Percentiles rank a stretch among this genome's conserved stretches.
Evolutionary conservation across 2,113 vertebrate species (phyloP).

Genomic region (Ranitomeya imitator): DNA sequence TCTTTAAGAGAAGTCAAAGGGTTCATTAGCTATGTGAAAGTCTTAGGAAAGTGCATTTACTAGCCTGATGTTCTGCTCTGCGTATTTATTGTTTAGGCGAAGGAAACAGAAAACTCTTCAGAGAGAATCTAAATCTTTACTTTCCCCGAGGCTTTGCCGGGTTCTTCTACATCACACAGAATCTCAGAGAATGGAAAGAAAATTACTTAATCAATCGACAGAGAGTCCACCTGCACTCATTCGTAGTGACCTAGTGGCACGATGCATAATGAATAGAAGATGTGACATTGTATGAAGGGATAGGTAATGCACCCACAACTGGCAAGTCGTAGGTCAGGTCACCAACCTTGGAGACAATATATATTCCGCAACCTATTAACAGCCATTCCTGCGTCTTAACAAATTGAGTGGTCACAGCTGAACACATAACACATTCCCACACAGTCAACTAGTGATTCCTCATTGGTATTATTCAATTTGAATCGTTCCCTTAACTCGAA

Average conservation of each 20-base stretch:
- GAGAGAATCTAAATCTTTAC: conserved; percentile 28
- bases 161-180: conserved; percentile 27
- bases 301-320: background rate
- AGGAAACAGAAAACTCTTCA: conserved; percentile 19
- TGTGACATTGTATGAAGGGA: background rate
- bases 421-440: background rate
- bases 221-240: background rate
- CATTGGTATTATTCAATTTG: conserved; percentile 16
- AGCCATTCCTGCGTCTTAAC: background rate
- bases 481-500: conserved; percentile 26
- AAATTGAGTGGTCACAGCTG: background rate
- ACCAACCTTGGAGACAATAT: background rate
- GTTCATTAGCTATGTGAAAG: background rate
- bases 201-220: background rate
- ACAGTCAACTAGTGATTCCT: conserved; percentile 25
- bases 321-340: background rate
- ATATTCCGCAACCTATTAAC: background rate
- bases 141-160: conserved; percentile 7
- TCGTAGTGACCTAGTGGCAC: background rate
- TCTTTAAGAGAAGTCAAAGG: background rate
- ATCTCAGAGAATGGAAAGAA: background rate
- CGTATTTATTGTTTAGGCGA: conserved; percentile 41
- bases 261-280: background rate
- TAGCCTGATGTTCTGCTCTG: background rate
- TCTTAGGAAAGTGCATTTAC: background rate